Percentiles rank a stretch among this genome's conserved stretches.
Evolutionary conservation across 2,113 vertebrate species (phyloP).

Genomic region (Petromus typicus): DNA sequence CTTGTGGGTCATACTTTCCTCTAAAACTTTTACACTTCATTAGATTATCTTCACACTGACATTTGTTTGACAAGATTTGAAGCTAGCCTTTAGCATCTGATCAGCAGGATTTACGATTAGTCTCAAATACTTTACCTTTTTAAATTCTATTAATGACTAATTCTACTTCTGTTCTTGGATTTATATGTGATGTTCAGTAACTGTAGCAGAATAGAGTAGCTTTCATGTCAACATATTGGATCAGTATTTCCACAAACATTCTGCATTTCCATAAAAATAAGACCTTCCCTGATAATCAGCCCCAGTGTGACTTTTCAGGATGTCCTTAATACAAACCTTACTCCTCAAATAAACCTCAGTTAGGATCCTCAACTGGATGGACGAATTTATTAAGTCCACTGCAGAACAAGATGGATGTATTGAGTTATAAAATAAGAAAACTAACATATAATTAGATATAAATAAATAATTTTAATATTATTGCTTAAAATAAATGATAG

Average conservation of each 20-base stretch:
- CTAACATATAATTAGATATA: too few species aligned
- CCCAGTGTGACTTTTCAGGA: neutral
- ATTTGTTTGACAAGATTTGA: too few species aligned
- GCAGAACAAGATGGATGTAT: too few species aligned
- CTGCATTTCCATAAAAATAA: neutral
- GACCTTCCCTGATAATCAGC: too few species aligned
- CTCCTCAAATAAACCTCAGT: too few species aligned
- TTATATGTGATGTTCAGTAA: neutral
- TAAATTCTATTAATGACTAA: neutral
- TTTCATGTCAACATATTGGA: neutral
- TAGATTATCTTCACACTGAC: neutral
- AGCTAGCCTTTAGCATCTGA: too few species aligned
- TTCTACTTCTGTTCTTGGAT: neutral
- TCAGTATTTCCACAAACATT: neutral
- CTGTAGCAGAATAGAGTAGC: neutral
- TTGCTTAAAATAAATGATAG: too few species aligned
- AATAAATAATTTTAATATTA: too few species aligned
- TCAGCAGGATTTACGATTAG: neutral
- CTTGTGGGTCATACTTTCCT: neutral
- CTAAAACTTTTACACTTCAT: neutral
- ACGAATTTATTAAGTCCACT: too few species aligned
- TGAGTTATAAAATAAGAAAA: too few species aligned
- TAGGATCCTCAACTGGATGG: too few species aligned
- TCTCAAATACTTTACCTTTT: neutral
- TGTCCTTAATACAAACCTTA: too few species aligned